phyloP scores from a whole-genome alignment of 2,113 vertebrate species.

The Aleadryas rufinucha region DNA sequence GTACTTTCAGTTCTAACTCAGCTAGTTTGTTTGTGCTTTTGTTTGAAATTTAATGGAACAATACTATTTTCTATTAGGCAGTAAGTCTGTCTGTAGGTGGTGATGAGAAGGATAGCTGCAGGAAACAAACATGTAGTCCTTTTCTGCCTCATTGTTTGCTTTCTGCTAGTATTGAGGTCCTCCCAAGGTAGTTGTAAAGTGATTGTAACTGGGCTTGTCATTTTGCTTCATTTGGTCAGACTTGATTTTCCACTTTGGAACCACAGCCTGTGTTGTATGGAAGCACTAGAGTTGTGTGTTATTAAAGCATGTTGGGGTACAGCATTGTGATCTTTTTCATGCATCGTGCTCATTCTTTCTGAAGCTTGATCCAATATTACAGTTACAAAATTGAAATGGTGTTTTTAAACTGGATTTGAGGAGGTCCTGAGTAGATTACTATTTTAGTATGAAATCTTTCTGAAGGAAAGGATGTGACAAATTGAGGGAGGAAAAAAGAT shows the following conservation, averaged over 20 bases:
- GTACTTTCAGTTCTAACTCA: not conserved
- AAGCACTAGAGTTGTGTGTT: not conserved
- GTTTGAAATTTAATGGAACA: not conserved
- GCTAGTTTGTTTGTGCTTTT: not conserved
- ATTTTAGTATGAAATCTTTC: not conserved
- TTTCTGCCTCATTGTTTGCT: not conserved
- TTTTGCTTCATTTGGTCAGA: not conserved
- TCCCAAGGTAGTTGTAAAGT: not conserved
- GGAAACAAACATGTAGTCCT: not conserved
- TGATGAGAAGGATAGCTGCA: not conserved
- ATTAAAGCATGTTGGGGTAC: not conserved
- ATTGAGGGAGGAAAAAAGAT: not conserved
- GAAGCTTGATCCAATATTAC: not conserved
- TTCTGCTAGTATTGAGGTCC: not conserved
- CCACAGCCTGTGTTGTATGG: not conserved
- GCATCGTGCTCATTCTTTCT: not conserved
- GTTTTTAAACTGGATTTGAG: not conserved
- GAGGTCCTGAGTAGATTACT: not conserved
- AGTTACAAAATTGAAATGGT: not conserved
- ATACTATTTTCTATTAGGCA: not conserved
- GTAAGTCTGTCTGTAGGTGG: not conserved
- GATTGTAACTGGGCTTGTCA: not conserved
- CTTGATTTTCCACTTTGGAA: not conserved
- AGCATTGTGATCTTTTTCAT: not conserved
- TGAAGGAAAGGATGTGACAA: not conserved